Percentiles rank a stretch among this genome's conserved stretches.
Evolutionary conservation across 2,888 invertebrate species (phyloP).

Genomic region (Caenorhabditis doughertyi): DNA sequence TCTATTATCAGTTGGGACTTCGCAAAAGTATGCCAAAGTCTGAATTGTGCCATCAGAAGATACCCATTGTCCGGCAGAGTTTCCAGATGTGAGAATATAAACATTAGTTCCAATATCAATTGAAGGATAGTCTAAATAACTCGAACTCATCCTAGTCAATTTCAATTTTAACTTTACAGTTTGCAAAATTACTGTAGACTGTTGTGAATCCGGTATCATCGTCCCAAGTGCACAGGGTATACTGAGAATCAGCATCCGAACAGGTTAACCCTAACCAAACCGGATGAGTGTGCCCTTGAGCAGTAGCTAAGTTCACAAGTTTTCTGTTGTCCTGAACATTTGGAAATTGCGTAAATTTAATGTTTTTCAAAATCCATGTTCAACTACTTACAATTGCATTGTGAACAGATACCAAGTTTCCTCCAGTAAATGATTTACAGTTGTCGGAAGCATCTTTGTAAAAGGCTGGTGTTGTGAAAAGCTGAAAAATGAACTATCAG

Average conservation of each 20-base stretch:
- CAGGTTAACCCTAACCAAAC: background rate
- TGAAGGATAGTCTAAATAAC: background rate
- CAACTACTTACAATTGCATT: background rate
- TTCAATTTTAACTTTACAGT: too few relatives aligned
- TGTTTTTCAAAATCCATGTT: background rate
- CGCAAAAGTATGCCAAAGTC: background rate
- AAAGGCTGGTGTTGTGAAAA: background rate
- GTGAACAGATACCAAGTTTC: background rate
- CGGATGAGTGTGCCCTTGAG: background rate
- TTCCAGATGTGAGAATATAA: background rate
- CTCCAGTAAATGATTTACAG: background rate
- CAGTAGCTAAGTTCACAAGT: background rate
- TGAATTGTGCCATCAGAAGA: background rate
- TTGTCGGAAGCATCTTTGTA: background rate
- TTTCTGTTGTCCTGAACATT: slow-evolving; percentile 4
- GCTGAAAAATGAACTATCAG: background rate
- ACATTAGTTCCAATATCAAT: background rate
- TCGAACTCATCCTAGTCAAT: too few relatives aligned
- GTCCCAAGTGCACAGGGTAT: background rate
- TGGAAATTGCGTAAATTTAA: background rate
- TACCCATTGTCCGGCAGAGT: background rate
- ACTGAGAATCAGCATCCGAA: background rate
- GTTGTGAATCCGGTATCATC: background rate
- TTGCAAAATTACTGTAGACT: background rate
- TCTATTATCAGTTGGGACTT: background rate